Conservation (phyloP, 1,140 invertebrate genomes). For the Maconellicoccus hirsutus region DNA sequence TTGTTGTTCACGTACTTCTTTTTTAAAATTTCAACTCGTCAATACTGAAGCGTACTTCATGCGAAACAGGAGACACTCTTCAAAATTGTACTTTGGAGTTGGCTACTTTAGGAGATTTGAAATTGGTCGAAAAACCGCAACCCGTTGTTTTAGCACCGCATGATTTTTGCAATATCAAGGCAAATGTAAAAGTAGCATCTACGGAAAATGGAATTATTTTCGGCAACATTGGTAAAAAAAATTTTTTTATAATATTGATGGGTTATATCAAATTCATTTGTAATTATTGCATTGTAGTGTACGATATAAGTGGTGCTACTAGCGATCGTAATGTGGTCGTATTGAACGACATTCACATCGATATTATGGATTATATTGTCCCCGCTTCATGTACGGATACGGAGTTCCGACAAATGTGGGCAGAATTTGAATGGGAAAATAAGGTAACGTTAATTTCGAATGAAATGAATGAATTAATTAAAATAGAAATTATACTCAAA, state of each 20-base stretch:
- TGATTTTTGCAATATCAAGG: slow-evolving; percentile 97
- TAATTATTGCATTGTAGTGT: slow-evolving; percentile 34
- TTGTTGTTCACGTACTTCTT: neutral
- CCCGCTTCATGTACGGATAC: slow-evolving; percentile 89
- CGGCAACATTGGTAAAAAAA: slow-evolving; percentile 72
- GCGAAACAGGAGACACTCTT: slow-evolving; percentile 65
- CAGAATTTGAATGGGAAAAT: slow-evolving; percentile 99
- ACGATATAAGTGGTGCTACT: slow-evolving; percentile 85
- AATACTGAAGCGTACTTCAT: slow-evolving; percentile 27
- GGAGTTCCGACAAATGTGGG: slow-evolving; percentile 98
- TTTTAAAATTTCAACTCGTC: neutral
- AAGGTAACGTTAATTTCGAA: slow-evolving; percentile 49
- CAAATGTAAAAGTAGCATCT: slow-evolving; percentile 87
- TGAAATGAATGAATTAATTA: neutral
- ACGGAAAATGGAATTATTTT: slow-evolving; percentile 99
- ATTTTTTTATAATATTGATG: neutral
- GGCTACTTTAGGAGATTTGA: slow-evolving; percentile 93
- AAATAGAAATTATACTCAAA: neutral
- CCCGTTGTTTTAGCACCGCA: slow-evolving; percentile 89
- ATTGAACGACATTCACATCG: slow-evolving; percentile 97
- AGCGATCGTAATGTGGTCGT: slow-evolving; percentile 95
- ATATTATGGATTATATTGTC: slow-evolving; percentile 99
- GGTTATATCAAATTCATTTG: neutral
- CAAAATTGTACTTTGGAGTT: slow-evolving; percentile 97
- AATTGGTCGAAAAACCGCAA: slow-evolving; percentile 93